Evolutionary conservation across 2,888 invertebrate species (phyloP), one percentile per base, ranked within the genome.

Genomic region (Taenaris catops): DNA sequence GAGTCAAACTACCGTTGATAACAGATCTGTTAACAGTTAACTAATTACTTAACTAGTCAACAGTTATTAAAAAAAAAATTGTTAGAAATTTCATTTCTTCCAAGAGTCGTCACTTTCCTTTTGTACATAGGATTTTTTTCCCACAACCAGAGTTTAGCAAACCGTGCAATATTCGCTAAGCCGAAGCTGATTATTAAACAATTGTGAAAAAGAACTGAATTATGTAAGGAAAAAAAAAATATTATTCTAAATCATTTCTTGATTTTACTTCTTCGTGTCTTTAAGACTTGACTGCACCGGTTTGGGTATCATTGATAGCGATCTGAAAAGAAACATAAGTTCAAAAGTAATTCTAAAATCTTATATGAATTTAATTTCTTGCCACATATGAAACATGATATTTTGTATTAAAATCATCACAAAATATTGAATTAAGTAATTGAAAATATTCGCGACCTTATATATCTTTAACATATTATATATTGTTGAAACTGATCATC

Each of bases 231-330:
- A 31, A 40, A 36, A 14, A 17, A 18, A 17, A 25, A 32, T 7
- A 25, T 10, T 31, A 26, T 12, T 20, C 6, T n/a, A 24, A 29
- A 33, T 4, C 9, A 9, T 7, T 12, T 16, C 21, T 25, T 18
- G 11, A 27, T 18, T 49, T 65, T 70, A 81, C 53, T 84, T 79
- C 58, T 74, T 81, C 32, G 55, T 37, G 28, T 73, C 79, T 35
- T 81, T 80, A 40, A 79, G 49, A 46, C 79, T 79, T 39, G 78
- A 69, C 38, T 70, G 71, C 40, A 81, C 74, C 31, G 84, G 79
- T 55, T 78, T 84, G 1, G 81, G 69, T 25, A 84, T 60, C 75
- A 74, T 79, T 18, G 81, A 73, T 12, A 86, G 65, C 12, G 86
- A 86, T 65, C 84, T 86, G 81, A 33, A 78, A 81, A 58, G 21